phyloP scores from a whole-genome alignment of 2,888 invertebrate species.

The Drosophila cracens region DNA sequence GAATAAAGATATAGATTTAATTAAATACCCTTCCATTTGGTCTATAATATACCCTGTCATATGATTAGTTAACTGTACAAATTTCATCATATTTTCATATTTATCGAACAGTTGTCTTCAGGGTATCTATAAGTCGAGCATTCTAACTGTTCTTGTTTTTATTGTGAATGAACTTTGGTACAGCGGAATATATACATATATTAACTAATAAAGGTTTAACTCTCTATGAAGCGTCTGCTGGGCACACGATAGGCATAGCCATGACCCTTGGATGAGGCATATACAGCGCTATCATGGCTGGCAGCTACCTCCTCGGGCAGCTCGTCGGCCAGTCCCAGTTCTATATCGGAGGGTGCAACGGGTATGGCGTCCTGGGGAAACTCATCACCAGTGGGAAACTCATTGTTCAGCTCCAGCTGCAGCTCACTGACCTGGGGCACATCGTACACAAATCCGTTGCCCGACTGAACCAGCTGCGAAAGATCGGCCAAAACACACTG shows the following conservation, averaged over 20 bases:
- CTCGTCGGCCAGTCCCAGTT: conserved; percentile 56
- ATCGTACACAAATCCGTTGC: conserved; percentile 80
- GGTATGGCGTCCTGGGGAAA: conserved; percentile 73
- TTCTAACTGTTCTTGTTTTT: conserved; percentile 25
- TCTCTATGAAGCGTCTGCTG: conserved; percentile 61
- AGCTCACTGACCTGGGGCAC: conserved; percentile 65
- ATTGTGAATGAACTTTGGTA: conserved; percentile 63
- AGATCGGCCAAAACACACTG: conserved; percentile 60
- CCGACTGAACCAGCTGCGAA: conserved; percentile 72
- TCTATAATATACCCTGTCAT: background rate
- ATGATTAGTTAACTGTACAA: background rate
- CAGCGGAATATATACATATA: conserved; percentile 24
- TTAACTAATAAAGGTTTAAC: conserved; percentile 33
- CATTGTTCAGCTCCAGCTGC: conserved; percentile 71
- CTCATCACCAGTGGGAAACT: conserved; percentile 73
- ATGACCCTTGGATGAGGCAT: conserved; percentile 49
- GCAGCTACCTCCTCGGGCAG: conserved; percentile 35
- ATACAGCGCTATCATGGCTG: conserved; percentile 24
- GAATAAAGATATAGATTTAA: background rate
- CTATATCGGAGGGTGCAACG: conserved; percentile 71
- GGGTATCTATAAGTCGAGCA: background rate
- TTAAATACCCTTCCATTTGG: background rate
- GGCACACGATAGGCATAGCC: conserved; percentile 70
- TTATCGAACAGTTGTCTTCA: background rate
- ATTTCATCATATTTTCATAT: background rate